phyloP scores from a whole-genome alignment of 2,888 invertebrate genomes.

The Drosophila rubida region DNA sequence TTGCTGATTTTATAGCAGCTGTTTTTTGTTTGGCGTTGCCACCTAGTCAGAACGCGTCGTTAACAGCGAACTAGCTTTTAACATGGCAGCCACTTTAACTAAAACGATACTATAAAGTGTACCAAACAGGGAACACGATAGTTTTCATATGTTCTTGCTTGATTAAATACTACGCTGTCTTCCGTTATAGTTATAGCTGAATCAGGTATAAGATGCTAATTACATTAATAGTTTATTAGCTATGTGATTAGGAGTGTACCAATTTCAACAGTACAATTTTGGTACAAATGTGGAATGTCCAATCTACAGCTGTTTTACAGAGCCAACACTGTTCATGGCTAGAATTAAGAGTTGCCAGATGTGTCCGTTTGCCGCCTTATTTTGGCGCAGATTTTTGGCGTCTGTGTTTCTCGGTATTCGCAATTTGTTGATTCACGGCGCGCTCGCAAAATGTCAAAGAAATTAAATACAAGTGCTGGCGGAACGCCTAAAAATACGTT shows the following conservation, averaged over 20 bases:
- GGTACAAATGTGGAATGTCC: neutral
- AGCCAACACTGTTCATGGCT: neutral
- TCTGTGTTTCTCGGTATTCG: slow-evolving; percentile 37
- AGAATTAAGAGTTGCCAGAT: slow-evolving; percentile 12
- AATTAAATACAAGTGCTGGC: slow-evolving; percentile 74
- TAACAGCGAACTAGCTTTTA: neutral
- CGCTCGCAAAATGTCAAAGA: slow-evolving; percentile 73
- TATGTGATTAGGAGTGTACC: neutral
- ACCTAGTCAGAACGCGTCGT: neutral
- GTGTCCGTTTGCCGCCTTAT: slow-evolving; percentile 24
- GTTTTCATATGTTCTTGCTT: too few species aligned
- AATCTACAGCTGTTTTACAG: slow-evolving; percentile 4
- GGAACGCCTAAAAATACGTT: slow-evolving; percentile 86
- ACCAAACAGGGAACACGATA: too few species aligned
- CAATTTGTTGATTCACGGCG: neutral
- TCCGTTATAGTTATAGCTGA: too few species aligned
- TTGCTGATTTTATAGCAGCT: slow-evolving; percentile 20
- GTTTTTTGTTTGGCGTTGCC: slow-evolving; percentile 28
- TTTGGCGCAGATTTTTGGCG: slow-evolving; percentile 71
- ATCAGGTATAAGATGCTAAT: too few species aligned
- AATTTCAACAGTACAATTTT: neutral
- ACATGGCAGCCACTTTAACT: too few species aligned
- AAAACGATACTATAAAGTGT: too few species aligned
- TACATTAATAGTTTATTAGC: too few species aligned
- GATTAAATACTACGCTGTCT: too few species aligned